Evolutionary conservation across 2,888 invertebrate genomes (phyloP), one percentile per base, ranked within the genome.

Genomic region (Amblyteles armatorius): DNA sequence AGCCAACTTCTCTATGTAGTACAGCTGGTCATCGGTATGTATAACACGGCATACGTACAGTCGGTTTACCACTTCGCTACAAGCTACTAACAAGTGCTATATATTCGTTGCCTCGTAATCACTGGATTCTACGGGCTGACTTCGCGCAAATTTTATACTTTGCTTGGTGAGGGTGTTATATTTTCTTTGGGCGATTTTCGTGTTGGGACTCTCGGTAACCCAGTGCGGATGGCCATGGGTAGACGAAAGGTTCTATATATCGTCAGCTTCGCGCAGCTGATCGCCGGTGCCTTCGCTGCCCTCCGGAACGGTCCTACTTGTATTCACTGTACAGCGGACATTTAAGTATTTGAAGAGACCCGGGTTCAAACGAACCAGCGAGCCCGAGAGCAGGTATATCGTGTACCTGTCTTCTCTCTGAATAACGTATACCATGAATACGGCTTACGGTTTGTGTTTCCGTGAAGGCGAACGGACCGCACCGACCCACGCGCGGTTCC

Each of bases 321-420:
- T 82, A 82, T 85, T 85, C 76, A 82, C 82, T 76, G 68, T 72
- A 50, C 33, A 79, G 85, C 76, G 76, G 68, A 72, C 79, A 79
- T 73, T 85, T 82, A 79, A 68, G 82, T 77, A 74, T 85, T 82
- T 79, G 82, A 77, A 77, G 82, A 82, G 76, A 79, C 76, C 60
- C 72, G 77, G 79, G 82, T 79, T 79, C 68, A 85, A 73, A 44
- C 77, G 78, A 52, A 63, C 74, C 81, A 63, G 79, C 71, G 69
- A 65, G 52, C 84, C 85, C 67, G 72, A 76, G 82, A 85, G 82
- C 85, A 85, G 85, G 85, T 85, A 85, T 85, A 85, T 80, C 82
- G 79, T 82, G 85, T 85, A 85, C 85, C 85, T 85, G 85, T 85
- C 79, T 79, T 77, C 82, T 82, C 22, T 11, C 77, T 63, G 77